Conservation (phyloP, 2,888 invertebrate species). For the Leucophenga maculata region DNA sequence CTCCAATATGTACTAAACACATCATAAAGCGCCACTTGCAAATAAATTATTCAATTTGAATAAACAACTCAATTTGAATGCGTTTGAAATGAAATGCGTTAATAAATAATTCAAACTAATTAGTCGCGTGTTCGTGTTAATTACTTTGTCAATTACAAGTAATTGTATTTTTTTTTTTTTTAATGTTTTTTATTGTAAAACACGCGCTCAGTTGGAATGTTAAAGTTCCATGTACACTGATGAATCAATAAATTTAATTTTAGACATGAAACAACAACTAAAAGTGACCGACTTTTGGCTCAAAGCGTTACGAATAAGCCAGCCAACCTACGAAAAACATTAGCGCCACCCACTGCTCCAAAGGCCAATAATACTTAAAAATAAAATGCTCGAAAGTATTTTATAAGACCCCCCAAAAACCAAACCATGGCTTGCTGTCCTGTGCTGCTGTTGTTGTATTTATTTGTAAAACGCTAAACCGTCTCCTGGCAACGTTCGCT, state of each 20-base stretch:
- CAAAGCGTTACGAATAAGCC: neutral
- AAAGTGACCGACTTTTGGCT: slow-evolving; percentile 56
- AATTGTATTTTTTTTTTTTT: neutral
- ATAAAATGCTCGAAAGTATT: neutral
- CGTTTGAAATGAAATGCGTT: too few relatives aligned
- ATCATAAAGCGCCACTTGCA: too few relatives aligned
- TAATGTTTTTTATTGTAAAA: neutral
- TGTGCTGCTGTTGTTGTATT: neutral
- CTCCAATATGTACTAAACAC: too few relatives aligned
- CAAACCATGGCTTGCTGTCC: neutral
- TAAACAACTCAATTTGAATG: too few relatives aligned
- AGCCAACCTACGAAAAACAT: too few relatives aligned
- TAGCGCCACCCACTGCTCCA: neutral
- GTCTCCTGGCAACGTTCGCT: slow-evolving; percentile 62
- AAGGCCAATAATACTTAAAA: neutral
- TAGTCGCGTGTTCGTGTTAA: too few relatives aligned
- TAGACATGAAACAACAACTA: slow-evolving; percentile 45
- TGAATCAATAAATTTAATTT: neutral
- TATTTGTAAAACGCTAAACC: slow-evolving; percentile 10
- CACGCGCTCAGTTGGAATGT: too few relatives aligned
- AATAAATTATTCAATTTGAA: too few relatives aligned
- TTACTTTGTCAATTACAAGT: too few relatives aligned
- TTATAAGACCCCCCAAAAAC: slow-evolving; percentile 24
- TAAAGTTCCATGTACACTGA: too few relatives aligned
- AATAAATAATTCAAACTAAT: too few relatives aligned